These are phyloP conservation scores for Hipposideros larvatus DNA, from an alignment of 2,797 vertebrate species.

Conservation along the genomic window DNA sequence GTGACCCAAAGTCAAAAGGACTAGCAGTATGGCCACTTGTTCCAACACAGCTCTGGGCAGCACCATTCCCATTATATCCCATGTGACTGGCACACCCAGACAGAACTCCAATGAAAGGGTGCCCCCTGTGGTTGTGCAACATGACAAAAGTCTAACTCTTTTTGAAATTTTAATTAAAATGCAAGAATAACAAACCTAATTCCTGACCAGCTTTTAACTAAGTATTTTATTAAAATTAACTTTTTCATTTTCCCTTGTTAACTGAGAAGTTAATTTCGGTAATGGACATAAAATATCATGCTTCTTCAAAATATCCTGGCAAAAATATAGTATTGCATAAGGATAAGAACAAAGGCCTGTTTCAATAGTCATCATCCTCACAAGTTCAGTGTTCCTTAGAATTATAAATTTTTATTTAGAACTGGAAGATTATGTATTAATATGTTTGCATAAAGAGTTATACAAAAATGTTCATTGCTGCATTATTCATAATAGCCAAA, in stretches of 20 bases:
- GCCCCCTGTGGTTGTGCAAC: not conserved
- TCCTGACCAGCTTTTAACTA: not conserved
- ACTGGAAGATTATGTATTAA: not conserved
- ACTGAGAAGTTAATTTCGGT: conserved; percentile 12
- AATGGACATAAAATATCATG: not conserved
- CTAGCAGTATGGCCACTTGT: not conserved
- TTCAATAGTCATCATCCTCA: conserved; percentile 1
- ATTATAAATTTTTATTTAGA: not conserved
- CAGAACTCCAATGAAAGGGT: not conserved
- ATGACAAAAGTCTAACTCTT: not conserved
- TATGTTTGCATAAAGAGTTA: not conserved
- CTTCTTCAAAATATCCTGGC: conserved; percentile 15
- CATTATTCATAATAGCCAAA: not conserved
- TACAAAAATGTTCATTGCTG: not conserved
- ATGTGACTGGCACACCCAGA: not conserved
- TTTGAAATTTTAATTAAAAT: conserved; percentile 46
- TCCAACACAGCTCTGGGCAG: not conserved
- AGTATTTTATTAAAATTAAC: conserved; percentile 52
- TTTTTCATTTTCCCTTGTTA: not conserved
- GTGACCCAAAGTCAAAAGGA: not conserved
- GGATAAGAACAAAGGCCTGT: not conserved
- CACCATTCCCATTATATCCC: not conserved
- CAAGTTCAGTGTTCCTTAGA: conserved; percentile 19
- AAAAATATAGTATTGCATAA: conserved; percentile 31
- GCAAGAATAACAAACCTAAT: not conserved